Conservation (phyloP, 2,113 vertebrate species). For the Clarias magur region DNA sequence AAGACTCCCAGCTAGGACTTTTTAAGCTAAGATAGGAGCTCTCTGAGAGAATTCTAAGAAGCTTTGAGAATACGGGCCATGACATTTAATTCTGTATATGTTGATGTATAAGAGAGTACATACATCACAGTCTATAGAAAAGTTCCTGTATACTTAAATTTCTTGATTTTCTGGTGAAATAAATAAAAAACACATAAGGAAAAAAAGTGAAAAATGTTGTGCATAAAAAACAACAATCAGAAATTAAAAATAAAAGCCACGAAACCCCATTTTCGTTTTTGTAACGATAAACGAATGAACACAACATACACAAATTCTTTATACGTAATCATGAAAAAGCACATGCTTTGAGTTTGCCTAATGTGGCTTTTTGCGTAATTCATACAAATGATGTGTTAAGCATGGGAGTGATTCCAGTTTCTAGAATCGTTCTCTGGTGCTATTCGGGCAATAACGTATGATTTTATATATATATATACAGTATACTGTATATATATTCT, state of each 20-base stretch:
- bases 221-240: too few species aligned
- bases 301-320: background rate
- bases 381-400: background rate
- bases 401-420: background rate
- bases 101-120: too few species aligned
- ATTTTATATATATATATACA: too few species aligned
- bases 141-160: too few species aligned
- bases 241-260: background rate
- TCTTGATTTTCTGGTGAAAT: background rate
- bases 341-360: background rate
- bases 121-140: too few species aligned
- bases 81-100: too few species aligned
- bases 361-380: conserved; percentile 26
- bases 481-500: too few species aligned
- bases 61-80: too few species aligned
- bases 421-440: background rate
- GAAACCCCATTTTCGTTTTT: background rate
- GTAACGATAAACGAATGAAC: background rate
- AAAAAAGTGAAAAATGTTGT: background rate
- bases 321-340: background rate
- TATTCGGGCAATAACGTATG: background rate
- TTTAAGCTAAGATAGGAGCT: too few species aligned
- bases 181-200: too few species aligned
- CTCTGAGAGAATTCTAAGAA: too few species aligned
- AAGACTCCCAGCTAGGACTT: too few species aligned